These are phyloP conservation scores for Syngnathus typhle DNA, from an alignment of 2,113 vertebrate species.

Conservation along the genomic window DNA sequence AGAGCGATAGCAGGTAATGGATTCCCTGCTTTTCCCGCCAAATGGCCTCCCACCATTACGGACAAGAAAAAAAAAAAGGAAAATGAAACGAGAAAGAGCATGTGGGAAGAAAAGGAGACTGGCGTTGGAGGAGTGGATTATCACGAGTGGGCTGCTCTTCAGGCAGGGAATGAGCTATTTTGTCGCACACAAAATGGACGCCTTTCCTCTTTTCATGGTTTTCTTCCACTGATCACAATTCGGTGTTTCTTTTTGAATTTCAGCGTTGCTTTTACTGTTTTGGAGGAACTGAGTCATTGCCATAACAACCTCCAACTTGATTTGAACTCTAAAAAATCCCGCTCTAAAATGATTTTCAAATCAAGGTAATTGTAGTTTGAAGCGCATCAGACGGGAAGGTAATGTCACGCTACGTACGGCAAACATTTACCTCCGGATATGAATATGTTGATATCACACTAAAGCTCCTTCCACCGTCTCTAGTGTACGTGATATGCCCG, in stretches of 20 bases:
- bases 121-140: constrained; percentile 8
- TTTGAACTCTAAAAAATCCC: neutral
- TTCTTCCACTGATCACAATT: no score
- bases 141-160: neutral
- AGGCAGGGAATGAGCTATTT: neutral
- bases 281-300: no score
- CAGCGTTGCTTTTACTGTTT: no score
- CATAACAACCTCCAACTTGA: no score
- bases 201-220: no score
- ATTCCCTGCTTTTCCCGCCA: constrained; percentile 38
- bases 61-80: constrained; percentile 15
- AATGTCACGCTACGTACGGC: neutral
- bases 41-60: constrained; percentile 28
- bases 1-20: constrained; percentile 37
- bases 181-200: neutral
- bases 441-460: neutral
- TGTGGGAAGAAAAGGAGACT: constrained; percentile 5
- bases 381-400: neutral
- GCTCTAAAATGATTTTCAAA: neutral
- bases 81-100: constrained; percentile 11
- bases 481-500: neutral
- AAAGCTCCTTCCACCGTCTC: neutral
- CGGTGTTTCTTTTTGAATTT: no score
- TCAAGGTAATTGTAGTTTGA: neutral
- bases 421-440: neutral